Conservation (phyloP, 2,888 invertebrate species). For the Pocota personata region DNA sequence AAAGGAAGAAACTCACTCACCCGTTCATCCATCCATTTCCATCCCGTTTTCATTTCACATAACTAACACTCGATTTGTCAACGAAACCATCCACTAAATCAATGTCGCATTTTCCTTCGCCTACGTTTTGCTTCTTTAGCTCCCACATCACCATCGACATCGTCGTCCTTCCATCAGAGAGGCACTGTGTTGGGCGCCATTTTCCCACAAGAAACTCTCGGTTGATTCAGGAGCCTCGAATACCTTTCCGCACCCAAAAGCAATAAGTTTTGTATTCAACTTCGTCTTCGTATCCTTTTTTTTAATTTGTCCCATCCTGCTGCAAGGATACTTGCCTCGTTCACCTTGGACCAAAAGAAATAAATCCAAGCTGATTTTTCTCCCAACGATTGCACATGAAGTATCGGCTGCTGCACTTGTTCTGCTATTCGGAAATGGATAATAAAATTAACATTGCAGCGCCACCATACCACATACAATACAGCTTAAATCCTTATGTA, state of each 20-base stretch:
- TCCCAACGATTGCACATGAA: constrained; percentile 39
- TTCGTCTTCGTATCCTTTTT: constrained; percentile 37
- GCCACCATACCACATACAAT: constrained; percentile 22
- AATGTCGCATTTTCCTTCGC: constrained; percentile 74
- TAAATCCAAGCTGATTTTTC: constrained; percentile 22
- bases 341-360: constrained; percentile 5
- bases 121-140: neutral
- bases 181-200: constrained; percentile 36
- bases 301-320: constrained; percentile 35
- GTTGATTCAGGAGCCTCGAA: constrained; percentile 34
- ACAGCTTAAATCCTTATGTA: constrained; percentile 37
- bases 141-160: neutral
- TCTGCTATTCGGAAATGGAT: constrained; percentile 33
- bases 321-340: neutral
- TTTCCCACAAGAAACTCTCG: constrained; percentile 9
- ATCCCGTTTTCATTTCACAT: constrained; percentile 71
- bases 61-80: constrained; percentile 76
- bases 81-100: constrained; percentile 76
- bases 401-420: constrained; percentile 23
- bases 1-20: constrained; percentile 40
- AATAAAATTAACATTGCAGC: constrained; percentile 68
- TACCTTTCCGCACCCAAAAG: constrained; percentile 47
- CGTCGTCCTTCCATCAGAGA: neutral
- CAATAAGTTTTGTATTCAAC: constrained; percentile 49
- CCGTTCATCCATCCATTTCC: constrained; percentile 58